phyloP scores from a whole-genome alignment of 1,140 invertebrate genomes.

The Acyrthosiphon pisum region DNA sequence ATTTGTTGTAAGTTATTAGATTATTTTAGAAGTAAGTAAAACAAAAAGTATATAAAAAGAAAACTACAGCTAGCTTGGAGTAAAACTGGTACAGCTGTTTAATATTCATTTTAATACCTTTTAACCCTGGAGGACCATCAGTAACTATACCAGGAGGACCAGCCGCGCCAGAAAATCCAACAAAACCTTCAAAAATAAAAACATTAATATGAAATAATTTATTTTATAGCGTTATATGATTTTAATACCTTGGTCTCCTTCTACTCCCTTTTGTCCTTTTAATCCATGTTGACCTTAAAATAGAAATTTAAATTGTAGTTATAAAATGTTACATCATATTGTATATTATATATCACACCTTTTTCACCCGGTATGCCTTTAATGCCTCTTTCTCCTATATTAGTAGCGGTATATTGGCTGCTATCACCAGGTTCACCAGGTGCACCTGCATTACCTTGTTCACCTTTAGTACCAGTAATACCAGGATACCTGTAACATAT shows the following conservation, averaged over 20 bases:
- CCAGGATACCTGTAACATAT: slow-evolving; percentile 61
- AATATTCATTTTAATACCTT: slow-evolving; percentile 17
- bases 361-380: slow-evolving; percentile 64
- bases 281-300: slow-evolving; percentile 65
- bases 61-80: neutral
- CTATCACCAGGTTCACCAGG: slow-evolving; percentile 65
- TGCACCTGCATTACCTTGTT: slow-evolving; percentile 67
- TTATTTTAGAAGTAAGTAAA: neutral
- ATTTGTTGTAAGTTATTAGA: neutral
- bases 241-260: slow-evolving; percentile 59
- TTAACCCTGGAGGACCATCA: slow-evolving; percentile 23
- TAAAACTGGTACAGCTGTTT: neutral
- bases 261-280: slow-evolving; percentile 64
- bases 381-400: slow-evolving; percentile 65
- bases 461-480: slow-evolving; percentile 66
- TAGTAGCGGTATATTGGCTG: slow-evolving; percentile 61
- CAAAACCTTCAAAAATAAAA: slow-evolving; percentile 38
- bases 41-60: neutral
- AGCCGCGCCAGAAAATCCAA: slow-evolving; percentile 51
- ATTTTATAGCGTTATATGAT: neutral
- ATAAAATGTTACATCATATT: slow-evolving; percentile 7
- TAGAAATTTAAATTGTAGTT: slow-evolving; percentile 62
- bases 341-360: slow-evolving; percentile 60
- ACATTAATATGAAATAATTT: neutral
- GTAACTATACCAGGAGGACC: slow-evolving; percentile 13